Conservation (phyloP, 2,113 vertebrate species). For the Geococcyx californianus region DNA sequence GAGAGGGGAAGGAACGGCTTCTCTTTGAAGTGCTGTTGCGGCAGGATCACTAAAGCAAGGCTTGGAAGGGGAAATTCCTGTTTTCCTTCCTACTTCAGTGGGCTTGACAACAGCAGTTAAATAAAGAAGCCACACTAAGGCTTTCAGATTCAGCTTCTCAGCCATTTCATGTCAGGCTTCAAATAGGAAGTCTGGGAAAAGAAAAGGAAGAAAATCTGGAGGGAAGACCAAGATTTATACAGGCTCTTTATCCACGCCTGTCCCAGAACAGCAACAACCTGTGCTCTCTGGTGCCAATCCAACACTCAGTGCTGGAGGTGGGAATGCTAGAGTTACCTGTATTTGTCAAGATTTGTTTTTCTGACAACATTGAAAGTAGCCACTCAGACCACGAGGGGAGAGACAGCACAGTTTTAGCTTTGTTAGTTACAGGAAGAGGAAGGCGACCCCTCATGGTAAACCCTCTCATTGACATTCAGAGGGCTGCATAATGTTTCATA, state of each 20-base stretch:
- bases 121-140: background rate
- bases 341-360: background rate
- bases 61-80: conserved; percentile 52
- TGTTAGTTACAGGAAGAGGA: background rate
- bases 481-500: background rate
- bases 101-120: background rate
- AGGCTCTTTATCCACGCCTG: background rate
- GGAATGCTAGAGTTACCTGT: background rate
- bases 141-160: background rate
- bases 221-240: background rate
- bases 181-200: background rate
- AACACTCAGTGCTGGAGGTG: background rate
- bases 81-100: conserved; percentile 27
- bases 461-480: background rate
- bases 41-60: conserved; percentile 22
- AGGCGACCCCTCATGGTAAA: fast-evolving
- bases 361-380: background rate
- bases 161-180: background rate
- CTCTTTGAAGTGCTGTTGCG: conserved; percentile 41
- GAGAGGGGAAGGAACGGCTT: conserved; percentile 54
- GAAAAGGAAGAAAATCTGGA: too few species aligned
- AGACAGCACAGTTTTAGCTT: background rate
- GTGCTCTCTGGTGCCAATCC: background rate
- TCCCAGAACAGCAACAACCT: background rate
- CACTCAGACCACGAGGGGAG: background rate